These are phyloP conservation scores for Rhizoglyphus robini DNA, from an alignment of 1,140 invertebrate species.

Conservation along the genomic window DNA sequence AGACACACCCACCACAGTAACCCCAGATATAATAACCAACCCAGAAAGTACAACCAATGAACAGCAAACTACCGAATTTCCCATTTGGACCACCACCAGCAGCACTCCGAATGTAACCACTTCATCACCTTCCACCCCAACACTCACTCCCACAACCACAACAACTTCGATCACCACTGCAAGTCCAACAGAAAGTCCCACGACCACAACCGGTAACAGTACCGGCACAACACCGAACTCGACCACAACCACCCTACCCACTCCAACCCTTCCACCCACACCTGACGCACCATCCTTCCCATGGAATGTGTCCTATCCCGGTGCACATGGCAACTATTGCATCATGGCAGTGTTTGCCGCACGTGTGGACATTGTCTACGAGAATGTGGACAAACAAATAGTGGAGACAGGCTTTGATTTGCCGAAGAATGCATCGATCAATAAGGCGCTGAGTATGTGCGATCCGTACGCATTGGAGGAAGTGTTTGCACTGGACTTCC, in stretches of 20 bases:
- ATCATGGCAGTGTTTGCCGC: not conserved
- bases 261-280: not conserved
- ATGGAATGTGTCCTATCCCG: not conserved
- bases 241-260: not conserved
- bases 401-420: not conserved
- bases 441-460: not conserved
- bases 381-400: not conserved
- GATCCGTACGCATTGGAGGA: not conserved
- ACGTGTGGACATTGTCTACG: not conserved
- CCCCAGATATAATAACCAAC: too few relatives aligned
- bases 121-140: not conserved
- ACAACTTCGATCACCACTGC: not conserved
- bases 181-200: not conserved
- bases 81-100: too few relatives aligned
- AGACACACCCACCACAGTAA: too few relatives aligned
- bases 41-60: too few relatives aligned
- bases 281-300: not conserved
- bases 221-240: not conserved
- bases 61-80: too few relatives aligned
- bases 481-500: not conserved
- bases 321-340: not conserved
- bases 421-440: not conserved
- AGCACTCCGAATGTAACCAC: not conserved
- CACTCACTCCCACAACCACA: not conserved
- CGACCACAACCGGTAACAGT: not conserved